Base-by-base conservation (phyloP, 2,113 vertebrate genomes). In the Cavia aperea region DNA sequence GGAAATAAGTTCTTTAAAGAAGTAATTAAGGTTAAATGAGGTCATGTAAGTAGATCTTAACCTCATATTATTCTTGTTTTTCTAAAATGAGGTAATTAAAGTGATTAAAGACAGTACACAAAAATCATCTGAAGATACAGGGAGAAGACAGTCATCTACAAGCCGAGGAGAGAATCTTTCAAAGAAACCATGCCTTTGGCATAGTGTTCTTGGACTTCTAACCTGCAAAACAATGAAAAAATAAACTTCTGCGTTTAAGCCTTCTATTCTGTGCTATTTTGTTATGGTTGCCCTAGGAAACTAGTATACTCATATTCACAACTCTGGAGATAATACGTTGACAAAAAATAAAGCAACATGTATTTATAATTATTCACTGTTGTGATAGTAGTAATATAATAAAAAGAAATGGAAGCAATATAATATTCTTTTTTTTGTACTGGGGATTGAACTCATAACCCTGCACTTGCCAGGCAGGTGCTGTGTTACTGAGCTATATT, bases 291-390 rank as follows among this genome's bases (percentile, higher is more conserved):
- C 24, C 65, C 23, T 68, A 81, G 65, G 19, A 88, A 81, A 77
- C 72, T 54, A 68, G 81, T 26, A 58, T 2, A 82, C 1, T 77
- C 60, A 33, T 18, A 56, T 46, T 31, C 33, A 56, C 24, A 68
- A 75, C 4, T 81, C 23, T 10, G 49, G 54, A 75, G 39, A 75
- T 51, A 26, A 62, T 4, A 62, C 23, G 46, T 31, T 39, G 23
- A 33, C 58, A 70, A 75, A 92, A 63, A 65, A 31, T 46, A 46
- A 89, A 93, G 66, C 68, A 78, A 72, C 7, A 16, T 60, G 73
- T n/a, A 90, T 51, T 94, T 56, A 90, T 81, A 92, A 70, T 73
- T 79, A 75, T 58, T 85, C 62, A 82, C 51, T n/a, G 33, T 79
- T 51, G 18, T 39, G 39, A 68, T 58, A 46, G 26, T 85, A 91